phyloP scores from a whole-genome alignment of 2,113 vertebrate species.

The Mesembrinibis cayennensis region DNA sequence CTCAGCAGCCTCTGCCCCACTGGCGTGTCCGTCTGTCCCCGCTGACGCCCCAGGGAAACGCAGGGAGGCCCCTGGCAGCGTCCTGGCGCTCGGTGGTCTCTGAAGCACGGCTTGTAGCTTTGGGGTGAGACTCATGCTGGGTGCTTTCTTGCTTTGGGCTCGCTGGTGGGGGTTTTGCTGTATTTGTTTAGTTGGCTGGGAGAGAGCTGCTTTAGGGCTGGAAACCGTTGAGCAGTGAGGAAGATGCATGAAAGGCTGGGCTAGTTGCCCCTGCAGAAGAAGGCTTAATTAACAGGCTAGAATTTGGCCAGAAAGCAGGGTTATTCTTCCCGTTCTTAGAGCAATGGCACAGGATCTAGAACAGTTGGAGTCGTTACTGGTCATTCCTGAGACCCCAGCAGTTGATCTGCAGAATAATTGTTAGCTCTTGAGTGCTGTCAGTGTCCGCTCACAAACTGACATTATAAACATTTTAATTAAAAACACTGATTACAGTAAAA shows the following conservation, averaged over 20 bases:
- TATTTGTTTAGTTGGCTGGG: neutral
- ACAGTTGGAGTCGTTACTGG: neutral
- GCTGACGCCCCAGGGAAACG: neutral
- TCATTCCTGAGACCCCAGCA: neutral
- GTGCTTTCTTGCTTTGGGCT: neutral
- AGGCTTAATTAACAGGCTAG: neutral
- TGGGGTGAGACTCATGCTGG: neutral
- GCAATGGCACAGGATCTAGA: neutral
- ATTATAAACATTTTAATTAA: neutral
- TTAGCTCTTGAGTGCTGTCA: neutral
- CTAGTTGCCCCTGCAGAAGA: neutral
- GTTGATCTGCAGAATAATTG: neutral
- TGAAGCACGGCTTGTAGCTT: neutral
- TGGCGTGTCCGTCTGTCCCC: rapidly evolving
- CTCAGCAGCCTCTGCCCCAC: neutral
- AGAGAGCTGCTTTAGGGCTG: neutral
- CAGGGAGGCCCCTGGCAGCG: neutral
- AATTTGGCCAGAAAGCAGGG: neutral
- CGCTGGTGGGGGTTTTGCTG: neutral
- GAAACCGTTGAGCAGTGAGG: neutral
- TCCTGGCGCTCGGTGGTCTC: rapidly evolving
- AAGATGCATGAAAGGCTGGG: neutral
- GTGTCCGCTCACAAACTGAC: neutral
- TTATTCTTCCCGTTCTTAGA: neutral
- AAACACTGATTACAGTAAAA: neutral